Conservation (phyloP, 2,797 vertebrate species). For the Apogon talboti region DNA sequence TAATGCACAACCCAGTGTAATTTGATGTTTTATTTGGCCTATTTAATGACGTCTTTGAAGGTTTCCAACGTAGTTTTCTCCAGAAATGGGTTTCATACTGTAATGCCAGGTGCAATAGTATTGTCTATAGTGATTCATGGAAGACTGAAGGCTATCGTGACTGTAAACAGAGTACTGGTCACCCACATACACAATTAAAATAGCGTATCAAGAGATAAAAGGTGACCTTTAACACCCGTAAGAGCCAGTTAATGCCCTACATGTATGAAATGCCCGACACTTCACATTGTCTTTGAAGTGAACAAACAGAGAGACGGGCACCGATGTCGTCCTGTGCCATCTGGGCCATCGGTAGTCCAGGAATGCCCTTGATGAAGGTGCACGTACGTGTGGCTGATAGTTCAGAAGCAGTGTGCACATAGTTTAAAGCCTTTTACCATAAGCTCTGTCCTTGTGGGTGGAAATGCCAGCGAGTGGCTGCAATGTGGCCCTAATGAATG, state of each 20-base stretch:
- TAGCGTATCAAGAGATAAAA: constrained; percentile 32
- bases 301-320: constrained; percentile 30
- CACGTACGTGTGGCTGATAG: constrained; percentile 36
- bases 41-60: too few relatives aligned
- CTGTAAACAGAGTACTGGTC: background rate
- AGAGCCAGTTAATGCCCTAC: constrained; percentile 27
- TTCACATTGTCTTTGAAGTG: constrained; percentile 55
- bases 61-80: too few relatives aligned
- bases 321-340: constrained; percentile 47
- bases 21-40: too few relatives aligned
- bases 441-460: constrained; percentile 50
- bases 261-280: constrained; percentile 34
- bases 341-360: constrained; percentile 48
- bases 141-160: too few relatives aligned
- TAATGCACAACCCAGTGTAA: too few relatives aligned
- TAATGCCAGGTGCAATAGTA: too few relatives aligned
- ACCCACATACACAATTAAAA: background rate
- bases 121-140: too few relatives aligned
- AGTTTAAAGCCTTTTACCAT: constrained; percentile 48
- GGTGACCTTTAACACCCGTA: constrained; percentile 52
- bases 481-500: constrained; percentile 54
- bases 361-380: constrained; percentile 60
- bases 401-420: constrained; percentile 24
- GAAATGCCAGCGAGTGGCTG: constrained; percentile 49
- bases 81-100: too few relatives aligned